Evolutionary conservation across 1,140 invertebrate species (phyloP).

Genomic region (Anastatus disparis): DNA sequence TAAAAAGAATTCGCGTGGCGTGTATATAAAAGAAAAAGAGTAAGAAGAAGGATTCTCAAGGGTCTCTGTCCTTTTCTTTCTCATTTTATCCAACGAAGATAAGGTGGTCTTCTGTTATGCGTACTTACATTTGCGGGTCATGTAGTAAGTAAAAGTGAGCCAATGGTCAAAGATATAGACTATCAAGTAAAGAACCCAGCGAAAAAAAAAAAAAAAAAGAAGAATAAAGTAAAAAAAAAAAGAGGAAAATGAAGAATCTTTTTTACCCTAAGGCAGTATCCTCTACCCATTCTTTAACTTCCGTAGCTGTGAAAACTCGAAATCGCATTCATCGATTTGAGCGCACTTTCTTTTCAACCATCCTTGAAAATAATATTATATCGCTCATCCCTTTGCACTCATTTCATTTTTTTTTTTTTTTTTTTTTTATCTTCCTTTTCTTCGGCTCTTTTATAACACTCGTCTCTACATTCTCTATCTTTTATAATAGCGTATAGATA

Average conservation of each 20-base stretch:
- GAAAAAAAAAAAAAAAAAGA: too few species aligned
- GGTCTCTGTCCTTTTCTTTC: neutral
- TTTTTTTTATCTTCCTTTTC: neutral
- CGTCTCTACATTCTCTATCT: neutral
- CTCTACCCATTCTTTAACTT: slow-evolving; percentile 1
- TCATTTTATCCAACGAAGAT: neutral
- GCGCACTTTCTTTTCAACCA: slow-evolving; percentile 6
- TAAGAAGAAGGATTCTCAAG: neutral
- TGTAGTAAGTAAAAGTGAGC: neutral
- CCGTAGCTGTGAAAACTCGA: slow-evolving; percentile 4
- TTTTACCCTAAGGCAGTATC: neutral
- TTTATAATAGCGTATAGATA: neutral
- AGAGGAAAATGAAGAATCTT: slow-evolving; percentile 20
- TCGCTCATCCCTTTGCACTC: too few species aligned
- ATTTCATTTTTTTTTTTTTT: too few species aligned
- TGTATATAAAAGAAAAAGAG: too few species aligned
- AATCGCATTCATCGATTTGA: slow-evolving; percentile 34
- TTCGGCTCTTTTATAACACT: neutral
- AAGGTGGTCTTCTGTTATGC: neutral
- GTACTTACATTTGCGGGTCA: slow-evolving; percentile 2
- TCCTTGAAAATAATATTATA: slow-evolving; percentile 19
- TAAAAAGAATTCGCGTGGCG: neutral
- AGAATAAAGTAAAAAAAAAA: neutral
- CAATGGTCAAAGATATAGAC: neutral
- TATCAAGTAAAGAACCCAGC: neutral